Base-by-base conservation (phyloP, 1,140 invertebrate species). In the Manduca sexta region DNA sequence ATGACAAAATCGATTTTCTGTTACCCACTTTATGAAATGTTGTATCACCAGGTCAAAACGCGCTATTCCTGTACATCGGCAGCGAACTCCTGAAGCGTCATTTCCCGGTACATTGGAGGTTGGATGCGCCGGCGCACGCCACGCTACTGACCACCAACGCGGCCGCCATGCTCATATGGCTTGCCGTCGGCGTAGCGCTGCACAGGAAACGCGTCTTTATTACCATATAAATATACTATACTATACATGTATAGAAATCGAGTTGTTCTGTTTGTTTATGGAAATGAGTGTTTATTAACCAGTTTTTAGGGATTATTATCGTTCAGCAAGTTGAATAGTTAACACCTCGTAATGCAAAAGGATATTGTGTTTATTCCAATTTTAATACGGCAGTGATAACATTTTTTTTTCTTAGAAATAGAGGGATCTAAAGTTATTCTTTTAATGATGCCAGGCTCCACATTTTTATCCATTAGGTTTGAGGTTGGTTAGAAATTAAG, bases 1-100 rank as follows among this genome's bases (percentile, higher is more conserved):
- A n/a, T n/a, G n/a, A n/a, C n/a, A n/a, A n/a, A n/a, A n/a, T n/a
- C n/a, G n/a, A n/a, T n/a, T n/a, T n/a, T n/a, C n/a, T n/a, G n/a
- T n/a, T n/a, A n/a, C n/a, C n/a, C n/a, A n/a, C n/a, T n/a, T n/a
- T n/a, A n/a, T n/a, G n/a, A n/a, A n/a, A n/a, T n/a, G n/a, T n/a
- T n/a, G n/a, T n/a, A n/a, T 16, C 54, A 45, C 6, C 64, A 81
- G 81, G 95, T 40, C 95, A 95, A 92, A 97, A 97, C 81, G 90
- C 94, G 1, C 87, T 96, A 5, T 78, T 95, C 43, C 85, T 97
- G 42, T 97, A 95, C 77, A 76, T 94, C 10, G 93, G 94, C 7
- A 94, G 95, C 74, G 88, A 88, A 47, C 69, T 97, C 0, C 90
- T 93, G 18, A 92, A 90, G 46, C 83, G 90, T 31, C 90, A 93